Conservation (phyloP, 1,140 invertebrate species). For the Calephelis nemesis region DNA sequence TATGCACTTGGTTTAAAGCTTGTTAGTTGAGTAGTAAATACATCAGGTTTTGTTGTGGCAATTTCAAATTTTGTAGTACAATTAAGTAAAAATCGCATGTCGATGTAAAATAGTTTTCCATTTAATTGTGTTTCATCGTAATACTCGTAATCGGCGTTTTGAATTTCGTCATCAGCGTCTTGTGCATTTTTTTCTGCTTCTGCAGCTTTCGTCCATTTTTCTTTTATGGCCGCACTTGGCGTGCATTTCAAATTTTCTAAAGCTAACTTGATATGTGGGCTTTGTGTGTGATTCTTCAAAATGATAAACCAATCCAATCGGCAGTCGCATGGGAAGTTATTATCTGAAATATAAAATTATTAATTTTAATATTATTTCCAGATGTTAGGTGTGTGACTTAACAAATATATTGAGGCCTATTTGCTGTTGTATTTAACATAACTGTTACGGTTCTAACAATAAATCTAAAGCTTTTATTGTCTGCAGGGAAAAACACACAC, state of each 20-base stretch:
- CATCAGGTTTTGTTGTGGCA: conserved; percentile 18
- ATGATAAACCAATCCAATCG: conserved; percentile 60
- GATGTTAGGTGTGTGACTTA: too few relatives aligned
- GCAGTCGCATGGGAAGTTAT: conserved; percentile 64
- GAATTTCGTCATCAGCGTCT: conserved; percentile 36
- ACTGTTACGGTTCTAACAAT: too few relatives aligned
- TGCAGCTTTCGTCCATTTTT: conserved; percentile 48
- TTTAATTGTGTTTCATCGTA: conserved; percentile 66
- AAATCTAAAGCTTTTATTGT: too few relatives aligned
- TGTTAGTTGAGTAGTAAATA: conserved; percentile 17
- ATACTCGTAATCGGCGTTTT: conserved; percentile 60
- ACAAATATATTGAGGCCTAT: too few relatives aligned
- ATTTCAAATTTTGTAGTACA: conserved; percentile 39
- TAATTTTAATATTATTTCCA: too few relatives aligned
- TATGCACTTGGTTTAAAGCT: conserved; percentile 20
- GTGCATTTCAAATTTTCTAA: conserved; percentile 65
- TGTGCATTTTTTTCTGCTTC: conserved; percentile 48
- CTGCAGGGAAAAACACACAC: too few relatives aligned
- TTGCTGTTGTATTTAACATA: too few relatives aligned
- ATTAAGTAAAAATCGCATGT: conserved; percentile 59
- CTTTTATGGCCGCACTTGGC: conserved; percentile 48
- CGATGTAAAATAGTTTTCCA: conserved; percentile 65
- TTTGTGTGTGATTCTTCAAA: conserved; percentile 58
- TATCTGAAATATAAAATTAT: conserved; percentile 45
- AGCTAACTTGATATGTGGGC: conserved; percentile 44